These are phyloP conservation scores for Neocloeon triangulifer DNA, from an alignment of 1,140 invertebrate genomes.

Conservation along the genomic window DNA sequence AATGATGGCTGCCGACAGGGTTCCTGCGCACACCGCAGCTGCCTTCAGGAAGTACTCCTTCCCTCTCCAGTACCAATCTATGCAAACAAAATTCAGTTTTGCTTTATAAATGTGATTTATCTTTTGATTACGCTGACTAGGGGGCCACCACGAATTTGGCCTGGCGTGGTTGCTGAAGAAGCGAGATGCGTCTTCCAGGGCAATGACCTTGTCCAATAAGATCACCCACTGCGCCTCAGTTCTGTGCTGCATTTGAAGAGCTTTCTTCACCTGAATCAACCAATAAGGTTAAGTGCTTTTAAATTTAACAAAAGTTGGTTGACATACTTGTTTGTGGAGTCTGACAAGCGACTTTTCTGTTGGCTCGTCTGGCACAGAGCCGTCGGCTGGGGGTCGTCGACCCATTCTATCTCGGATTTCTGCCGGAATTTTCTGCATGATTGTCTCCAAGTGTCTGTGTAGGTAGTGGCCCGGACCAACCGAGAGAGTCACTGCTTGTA, in stretches of 20 bases:
- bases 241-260: slow-evolving; percentile 64
- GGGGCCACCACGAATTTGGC: no score
- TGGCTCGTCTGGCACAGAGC: slow-evolving; percentile 16
- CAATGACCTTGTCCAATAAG: slow-evolving; percentile 53
- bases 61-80: slow-evolving; percentile 90
- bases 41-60: slow-evolving; percentile 49
- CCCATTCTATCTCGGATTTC: slow-evolving; percentile 49
- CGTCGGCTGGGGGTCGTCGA: slow-evolving; percentile 32
- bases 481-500: slow-evolving; percentile 42
- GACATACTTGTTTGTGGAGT: slow-evolving; percentile 43
- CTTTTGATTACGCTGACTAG: background rate
- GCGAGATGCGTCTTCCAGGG: slow-evolving; percentile 68
- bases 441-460: slow-evolving; percentile 55
- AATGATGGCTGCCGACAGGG: slow-evolving; percentile 73
- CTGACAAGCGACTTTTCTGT: slow-evolving; percentile 60
- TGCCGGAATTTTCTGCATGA: slow-evolving; percentile 64
- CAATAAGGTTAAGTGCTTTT: slow-evolving; percentile 5
- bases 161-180: slow-evolving; percentile 54
- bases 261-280: slow-evolving; percentile 61
- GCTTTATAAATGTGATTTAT: no score
- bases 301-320: no score
- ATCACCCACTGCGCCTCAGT: slow-evolving; percentile 85
- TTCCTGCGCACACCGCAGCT: slow-evolving; percentile 44
- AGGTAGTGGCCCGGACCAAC: slow-evolving; percentile 43
- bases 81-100: no score